Conservation (phyloP, 2,113 vertebrate species). For the Antennarius striatus region DNA sequence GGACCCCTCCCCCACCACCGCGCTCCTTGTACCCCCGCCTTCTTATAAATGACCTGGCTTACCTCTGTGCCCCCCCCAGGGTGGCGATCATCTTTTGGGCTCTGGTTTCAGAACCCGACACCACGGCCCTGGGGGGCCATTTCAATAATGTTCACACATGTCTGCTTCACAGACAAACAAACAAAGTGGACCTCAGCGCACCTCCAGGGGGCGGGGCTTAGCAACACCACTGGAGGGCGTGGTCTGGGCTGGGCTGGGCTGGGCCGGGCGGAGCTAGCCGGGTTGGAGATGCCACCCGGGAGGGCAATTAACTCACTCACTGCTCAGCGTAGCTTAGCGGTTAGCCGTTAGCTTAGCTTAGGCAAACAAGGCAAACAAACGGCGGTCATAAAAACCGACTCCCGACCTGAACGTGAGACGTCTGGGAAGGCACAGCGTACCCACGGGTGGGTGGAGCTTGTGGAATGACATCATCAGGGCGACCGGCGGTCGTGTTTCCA, state of each 20-base stretch:
- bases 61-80: slow-evolving; percentile 15
- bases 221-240: no score
- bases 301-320: no score
- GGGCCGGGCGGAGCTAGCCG: no score
- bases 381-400: neutral
- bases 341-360: no score
- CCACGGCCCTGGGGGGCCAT: slow-evolving; percentile 45
- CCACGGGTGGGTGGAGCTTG: neutral
- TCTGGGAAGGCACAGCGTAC: neutral
- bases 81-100: slow-evolving; percentile 38
- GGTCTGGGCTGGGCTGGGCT: no score
- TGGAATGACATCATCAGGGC: neutral
- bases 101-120: slow-evolving; percentile 73
- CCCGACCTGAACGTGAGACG: neutral
- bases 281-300: no score
- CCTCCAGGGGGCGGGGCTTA: no score
- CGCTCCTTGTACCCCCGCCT: slow-evolving; percentile 53
- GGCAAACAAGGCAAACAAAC: no score
- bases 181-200: neutral
- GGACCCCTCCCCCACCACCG: slow-evolving; percentile 1
- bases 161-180: slow-evolving; percentile 38
- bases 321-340: no score
- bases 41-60: slow-evolving; percentile 68
- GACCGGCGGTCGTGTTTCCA: neutral
- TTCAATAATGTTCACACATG: slow-evolving; percentile 69